Conservation (phyloP, 2,113 vertebrate species). For the Campylomormyrus tamandua region DNA sequence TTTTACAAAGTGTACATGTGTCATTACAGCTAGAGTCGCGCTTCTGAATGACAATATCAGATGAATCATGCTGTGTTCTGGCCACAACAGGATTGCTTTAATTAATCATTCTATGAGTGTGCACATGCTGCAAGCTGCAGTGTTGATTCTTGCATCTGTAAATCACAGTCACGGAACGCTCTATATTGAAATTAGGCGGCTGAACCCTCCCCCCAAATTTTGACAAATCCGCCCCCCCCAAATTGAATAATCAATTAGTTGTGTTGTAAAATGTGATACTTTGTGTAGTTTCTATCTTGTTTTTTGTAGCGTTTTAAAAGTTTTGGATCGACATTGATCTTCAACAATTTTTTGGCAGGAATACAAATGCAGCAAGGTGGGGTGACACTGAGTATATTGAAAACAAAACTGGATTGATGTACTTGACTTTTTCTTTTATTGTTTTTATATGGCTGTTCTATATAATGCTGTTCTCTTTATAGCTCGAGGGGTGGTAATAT, state of each 20-base stretch:
- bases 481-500: background rate
- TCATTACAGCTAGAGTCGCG: background rate
- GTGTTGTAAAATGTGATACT: background rate
- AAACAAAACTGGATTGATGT: constrained; percentile 9
- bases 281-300: background rate
- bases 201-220: background rate
- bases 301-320: background rate
- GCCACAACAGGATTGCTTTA: background rate
- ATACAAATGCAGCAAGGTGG: background rate
- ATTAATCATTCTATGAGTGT: background rate
- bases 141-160: background rate
- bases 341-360: constrained; percentile 12
- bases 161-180: background rate
- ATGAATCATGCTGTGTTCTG: background rate
- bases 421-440: constrained; percentile 3
- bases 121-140: background rate
- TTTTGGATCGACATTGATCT: background rate
- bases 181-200: background rate
- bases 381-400: background rate
- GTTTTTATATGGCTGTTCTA: background rate
- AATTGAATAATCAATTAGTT: background rate
- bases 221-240: background rate
- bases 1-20: background rate
- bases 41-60: background rate
- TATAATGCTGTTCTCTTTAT: background rate